A percentile compares a stretch with the other conserved stretches of the same genome.
Evolutionary conservation across 2,888 invertebrate genomes (phyloP).

Genomic region (Eupelmus urozonus): DNA sequence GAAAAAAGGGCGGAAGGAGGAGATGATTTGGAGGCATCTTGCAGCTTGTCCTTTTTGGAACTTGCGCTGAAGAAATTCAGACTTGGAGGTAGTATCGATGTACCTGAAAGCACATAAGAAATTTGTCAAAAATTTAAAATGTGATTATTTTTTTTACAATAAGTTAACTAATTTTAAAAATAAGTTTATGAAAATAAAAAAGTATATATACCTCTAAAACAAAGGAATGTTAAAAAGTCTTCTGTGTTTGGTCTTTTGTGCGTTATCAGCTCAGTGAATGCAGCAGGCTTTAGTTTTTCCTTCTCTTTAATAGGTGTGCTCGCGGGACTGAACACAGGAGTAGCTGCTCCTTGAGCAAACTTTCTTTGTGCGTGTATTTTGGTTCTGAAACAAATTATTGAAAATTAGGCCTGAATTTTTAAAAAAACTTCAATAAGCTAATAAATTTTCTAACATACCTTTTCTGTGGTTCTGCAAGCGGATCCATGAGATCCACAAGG

Average conservation of each 20-base stretch:
- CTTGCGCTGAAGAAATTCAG: slow-evolving; percentile 83
- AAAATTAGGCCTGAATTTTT: neutral
- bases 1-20: slow-evolving; percentile 51
- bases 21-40: slow-evolving; percentile 56
- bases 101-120: slow-evolving; percentile 76
- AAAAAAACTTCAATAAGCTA: slow-evolving; percentile 20
- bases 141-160: neutral
- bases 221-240: slow-evolving; percentile 91
- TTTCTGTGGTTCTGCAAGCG: slow-evolving; percentile 73
- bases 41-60: slow-evolving; percentile 69
- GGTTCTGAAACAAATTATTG: slow-evolving; percentile 78
- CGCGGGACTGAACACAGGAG: slow-evolving; percentile 79
- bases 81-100: slow-evolving; percentile 84
- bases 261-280: slow-evolving; percentile 82
- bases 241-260: slow-evolving; percentile 88
- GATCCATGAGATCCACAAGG: slow-evolving; percentile 75
- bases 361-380: slow-evolving; percentile 92
- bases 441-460: slow-evolving; percentile 65
- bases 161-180: neutral
- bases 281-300: slow-evolving; percentile 78
- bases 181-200: neutral
- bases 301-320: slow-evolving; percentile 82
- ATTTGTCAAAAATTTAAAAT: too few relatives aligned
- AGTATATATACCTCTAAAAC: slow-evolving; percentile 84
- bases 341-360: slow-evolving; percentile 89